Percentiles rank a stretch among this genome's conserved stretches.
phyloP scores from a whole-genome alignment of 37 sponge, comb jelly and placozoan genomes.

The Aphrocallistes beatrix region DNA sequence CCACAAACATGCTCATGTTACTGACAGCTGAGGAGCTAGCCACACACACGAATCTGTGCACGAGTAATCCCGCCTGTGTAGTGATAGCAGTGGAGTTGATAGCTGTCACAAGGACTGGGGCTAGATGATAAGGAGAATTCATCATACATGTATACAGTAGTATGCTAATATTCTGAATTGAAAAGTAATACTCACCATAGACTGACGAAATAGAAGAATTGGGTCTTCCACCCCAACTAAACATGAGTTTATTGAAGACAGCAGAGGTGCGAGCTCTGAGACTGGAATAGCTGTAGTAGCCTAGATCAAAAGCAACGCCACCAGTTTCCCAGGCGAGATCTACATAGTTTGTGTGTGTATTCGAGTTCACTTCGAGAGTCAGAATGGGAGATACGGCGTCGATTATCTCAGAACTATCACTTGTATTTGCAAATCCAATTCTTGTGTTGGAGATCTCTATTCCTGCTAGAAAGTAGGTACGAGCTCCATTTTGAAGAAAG shows the following conservation, averaged over 20 bases:
- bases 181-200: neutral
- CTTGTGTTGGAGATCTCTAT: neutral
- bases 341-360: neutral
- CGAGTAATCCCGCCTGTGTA: neutral
- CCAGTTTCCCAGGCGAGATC: slow-evolving; percentile 12
- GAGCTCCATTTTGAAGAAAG: neutral
- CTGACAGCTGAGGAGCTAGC: neutral
- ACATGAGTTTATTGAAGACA: neutral
- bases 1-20: neutral
- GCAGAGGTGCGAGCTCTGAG: neutral
- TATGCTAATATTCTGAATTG: neutral
- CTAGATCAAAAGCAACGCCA: slow-evolving; percentile 1
- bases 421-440: neutral
- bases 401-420: neutral
- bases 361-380: neutral
- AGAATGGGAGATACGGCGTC: neutral
- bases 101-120: neutral
- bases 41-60: neutral
- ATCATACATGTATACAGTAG: neutral
- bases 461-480: neutral
- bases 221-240: slow-evolving; percentile 1
- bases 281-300: neutral
- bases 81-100: neutral
- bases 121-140: neutral
- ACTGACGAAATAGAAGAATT: neutral